Conservation (phyloP, 2,113 vertebrate genomes). For the Silurus asotus region DNA sequence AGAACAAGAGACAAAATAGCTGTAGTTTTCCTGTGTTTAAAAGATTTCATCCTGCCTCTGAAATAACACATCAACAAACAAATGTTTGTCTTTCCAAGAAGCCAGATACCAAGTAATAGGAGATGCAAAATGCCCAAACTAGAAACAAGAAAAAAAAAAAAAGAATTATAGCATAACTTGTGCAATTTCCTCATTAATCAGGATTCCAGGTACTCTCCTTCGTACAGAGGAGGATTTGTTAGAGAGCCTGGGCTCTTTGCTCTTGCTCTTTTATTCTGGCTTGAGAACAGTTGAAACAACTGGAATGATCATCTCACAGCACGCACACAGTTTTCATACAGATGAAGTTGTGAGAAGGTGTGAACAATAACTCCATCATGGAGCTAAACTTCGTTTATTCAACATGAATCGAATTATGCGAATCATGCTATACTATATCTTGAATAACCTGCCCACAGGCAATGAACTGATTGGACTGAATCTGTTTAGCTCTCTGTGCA, state of each 20-base stretch:
- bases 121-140: background rate
- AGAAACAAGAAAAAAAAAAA: background rate
- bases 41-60: constrained; percentile 54
- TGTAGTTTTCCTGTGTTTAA: constrained; percentile 52
- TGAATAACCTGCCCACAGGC: background rate
- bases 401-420: background rate
- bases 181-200: constrained; percentile 42
- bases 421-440: background rate
- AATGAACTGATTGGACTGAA: background rate
- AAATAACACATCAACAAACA: constrained; percentile 51
- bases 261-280: constrained; percentile 48
- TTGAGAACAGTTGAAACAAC: constrained; percentile 10
- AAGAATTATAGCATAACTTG: constrained; percentile 42
- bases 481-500: background rate
- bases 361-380: background rate
- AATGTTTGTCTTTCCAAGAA: constrained; percentile 32
- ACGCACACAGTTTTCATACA: background rate
- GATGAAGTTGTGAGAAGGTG: background rate
- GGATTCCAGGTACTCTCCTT: constrained; percentile 28
- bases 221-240: constrained; percentile 40
- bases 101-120: constrained; percentile 1
- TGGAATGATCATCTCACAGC: constrained; percentile 15
- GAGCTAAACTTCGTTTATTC: background rate
- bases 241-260: constrained; percentile 36
- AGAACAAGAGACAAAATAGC: constrained; percentile 56